phyloP scores from a whole-genome alignment of 2,797 vertebrate genomes.

The Onychomys arenicola region DNA sequence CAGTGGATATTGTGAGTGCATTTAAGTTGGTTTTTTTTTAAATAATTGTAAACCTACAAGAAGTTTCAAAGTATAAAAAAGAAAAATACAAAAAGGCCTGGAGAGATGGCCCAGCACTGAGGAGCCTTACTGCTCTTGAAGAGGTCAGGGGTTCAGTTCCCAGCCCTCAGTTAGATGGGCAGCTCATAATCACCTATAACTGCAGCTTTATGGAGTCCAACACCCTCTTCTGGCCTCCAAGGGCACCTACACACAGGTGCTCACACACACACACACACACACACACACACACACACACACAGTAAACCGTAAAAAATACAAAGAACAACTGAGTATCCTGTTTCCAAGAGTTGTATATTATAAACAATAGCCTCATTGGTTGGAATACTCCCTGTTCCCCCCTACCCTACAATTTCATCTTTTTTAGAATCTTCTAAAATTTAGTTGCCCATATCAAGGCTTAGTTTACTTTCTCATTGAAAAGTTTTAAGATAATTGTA shows the following conservation, averaged over 20 bases:
- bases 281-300: neutral
- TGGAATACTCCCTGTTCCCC: neutral
- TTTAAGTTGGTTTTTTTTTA: neutral
- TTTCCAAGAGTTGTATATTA: neutral
- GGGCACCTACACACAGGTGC: neutral
- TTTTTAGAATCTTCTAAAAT: neutral
- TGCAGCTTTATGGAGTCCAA: neutral
- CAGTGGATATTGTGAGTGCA: neutral
- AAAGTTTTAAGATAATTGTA: conserved; percentile 45
- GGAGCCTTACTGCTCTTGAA: neutral
- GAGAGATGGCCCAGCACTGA: neutral
- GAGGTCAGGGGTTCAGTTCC: neutral
- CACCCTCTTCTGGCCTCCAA: neutral
- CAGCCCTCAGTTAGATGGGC: too few species aligned
- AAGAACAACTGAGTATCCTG: neutral
- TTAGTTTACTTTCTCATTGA: conserved; percentile 30
- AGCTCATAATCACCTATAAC: neutral
- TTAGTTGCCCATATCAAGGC: neutral
- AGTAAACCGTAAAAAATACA: neutral
- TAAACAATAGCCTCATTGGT: neutral
- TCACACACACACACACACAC: neutral
- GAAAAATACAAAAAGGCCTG: neutral
- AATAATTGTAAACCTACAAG: conserved; percentile 51
- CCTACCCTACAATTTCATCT: neutral
- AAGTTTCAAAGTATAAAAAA: conserved; percentile 1